Conservation (phyloP, 30 jellyfish, hydroid and myxozoan genomes). For the Turritopsis rubra region DNA sequence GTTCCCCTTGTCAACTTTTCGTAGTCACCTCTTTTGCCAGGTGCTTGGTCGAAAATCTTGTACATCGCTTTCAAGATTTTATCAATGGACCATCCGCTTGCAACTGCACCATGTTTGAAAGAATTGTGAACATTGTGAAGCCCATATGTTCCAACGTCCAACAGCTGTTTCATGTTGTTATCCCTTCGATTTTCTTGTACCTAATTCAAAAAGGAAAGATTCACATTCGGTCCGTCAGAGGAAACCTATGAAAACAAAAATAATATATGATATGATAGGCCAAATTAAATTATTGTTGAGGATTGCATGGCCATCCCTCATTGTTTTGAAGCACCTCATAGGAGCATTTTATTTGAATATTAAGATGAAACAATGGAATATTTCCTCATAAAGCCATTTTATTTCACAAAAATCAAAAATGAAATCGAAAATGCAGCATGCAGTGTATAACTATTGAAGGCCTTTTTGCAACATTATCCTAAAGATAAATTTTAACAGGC, state of each 20-base stretch:
- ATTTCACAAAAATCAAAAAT: neutral
- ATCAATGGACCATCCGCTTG: neutral
- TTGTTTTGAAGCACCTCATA: neutral
- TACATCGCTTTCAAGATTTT: conserved; percentile 5
- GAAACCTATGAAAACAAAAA: neutral
- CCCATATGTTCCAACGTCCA: conserved; percentile 18
- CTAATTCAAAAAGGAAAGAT: neutral
- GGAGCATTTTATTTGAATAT: neutral
- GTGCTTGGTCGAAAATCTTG: conserved; percentile 11
- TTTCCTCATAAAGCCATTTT: neutral
- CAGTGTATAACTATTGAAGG: too few species aligned
- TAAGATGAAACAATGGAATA: neutral
- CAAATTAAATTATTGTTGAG: neutral
- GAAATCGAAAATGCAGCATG: neutral
- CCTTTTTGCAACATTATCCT: too few species aligned
- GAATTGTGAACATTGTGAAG: neutral
- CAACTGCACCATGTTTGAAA: neutral
- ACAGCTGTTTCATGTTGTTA: neutral
- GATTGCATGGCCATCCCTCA: neutral
- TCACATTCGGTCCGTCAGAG: conserved; percentile 17
- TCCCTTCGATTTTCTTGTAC: neutral
- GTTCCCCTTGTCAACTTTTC: neutral
- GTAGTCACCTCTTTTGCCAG: conserved; percentile 10
- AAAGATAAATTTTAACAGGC: too few species aligned
- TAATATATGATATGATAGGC: neutral